These are phyloP conservation scores for Denticeps clupeoides DNA, from an alignment of 2,797 vertebrate species.

Conservation along the genomic window DNA sequence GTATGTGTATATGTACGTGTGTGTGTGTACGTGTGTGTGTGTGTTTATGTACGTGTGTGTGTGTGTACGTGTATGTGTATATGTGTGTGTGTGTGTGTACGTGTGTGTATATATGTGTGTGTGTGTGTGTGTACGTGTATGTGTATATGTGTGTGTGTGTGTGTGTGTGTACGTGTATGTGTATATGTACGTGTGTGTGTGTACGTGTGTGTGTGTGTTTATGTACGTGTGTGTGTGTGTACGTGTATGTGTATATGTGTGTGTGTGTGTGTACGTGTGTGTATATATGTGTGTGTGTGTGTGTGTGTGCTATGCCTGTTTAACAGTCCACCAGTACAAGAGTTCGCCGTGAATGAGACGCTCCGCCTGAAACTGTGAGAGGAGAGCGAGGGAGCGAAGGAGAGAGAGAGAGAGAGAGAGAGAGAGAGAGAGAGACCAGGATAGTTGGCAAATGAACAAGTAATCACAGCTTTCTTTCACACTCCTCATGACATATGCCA, in stretches of 20 bases:
- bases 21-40: neutral
- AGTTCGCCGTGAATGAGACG: conserved; percentile 21
- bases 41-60: too few species aligned
- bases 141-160: neutral
- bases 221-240: neutral
- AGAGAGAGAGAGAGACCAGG: neutral
- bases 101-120: neutral
- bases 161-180: neutral
- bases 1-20: neutral
- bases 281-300: neutral
- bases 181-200: neutral
- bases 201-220: neutral
- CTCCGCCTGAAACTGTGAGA: conserved; percentile 11
- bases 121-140: neutral
- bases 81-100: too few species aligned
- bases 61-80: too few species aligned
- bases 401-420: neutral
- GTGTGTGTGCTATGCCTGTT: conserved; percentile 1
- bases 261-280: conserved; percentile 1
- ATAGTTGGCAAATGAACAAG: conserved; percentile 20
- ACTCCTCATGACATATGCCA: conserved; percentile 1
- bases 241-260: neutral
- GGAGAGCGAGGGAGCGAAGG: neutral
- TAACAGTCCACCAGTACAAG: conserved; percentile 11
- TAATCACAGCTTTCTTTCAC: conserved; percentile 1